Base-by-base conservation (phyloP, 2,113 vertebrate species). In the Pseudolaguvia tuberculata region DNA sequence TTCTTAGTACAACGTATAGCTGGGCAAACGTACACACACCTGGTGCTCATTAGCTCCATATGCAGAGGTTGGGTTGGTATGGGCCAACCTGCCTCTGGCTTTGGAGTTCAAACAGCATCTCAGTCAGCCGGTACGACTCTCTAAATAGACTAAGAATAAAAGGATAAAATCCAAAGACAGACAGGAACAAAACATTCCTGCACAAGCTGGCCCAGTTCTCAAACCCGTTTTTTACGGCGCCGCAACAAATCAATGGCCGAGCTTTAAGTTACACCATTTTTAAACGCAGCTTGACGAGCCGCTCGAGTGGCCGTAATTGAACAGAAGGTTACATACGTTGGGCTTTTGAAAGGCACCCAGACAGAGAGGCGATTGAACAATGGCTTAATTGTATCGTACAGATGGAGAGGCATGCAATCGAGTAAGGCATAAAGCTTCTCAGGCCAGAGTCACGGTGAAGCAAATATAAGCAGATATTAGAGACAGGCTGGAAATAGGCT, bases 11-110 rank as follows among this genome's bases (percentile, higher is more conserved):
- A 47, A 51, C 35, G 35, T 53, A 66, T 35, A 84, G 55, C 69
- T 70, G 59, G 75, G 31, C 31, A 35, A 35, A 35, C 63, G 75
- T 74, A 71, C 61, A 69, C 72, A 84, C 83, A 84, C 85, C 87
- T 90, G 88, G 85, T 75, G 84, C 72, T 87, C 82, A 81, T 90
- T 90, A 91, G 74, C 51, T 86, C 85, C 79, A 82, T 61, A 83
- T 86, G 85, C 79, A 86, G 87, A 88, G 85, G 45, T 89, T 70
- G 70, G 29, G 14, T 62, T 77, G 85, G 82, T 86, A 85, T 85
- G 84, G 84, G 86, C 61, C 86, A 84, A 81, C 77, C 80, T 86
- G 84, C 82, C 29, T 86, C 86, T 85, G 73, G 72, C 75, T 71
- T 50, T 59, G 25, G 89, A 87, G 82, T 86, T 86, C 63, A 68